Evolutionary conservation across 2,797 vertebrate genomes (phyloP), one percentile per base, ranked within the genome.

Genomic region (Melanotaenia boesemani): DNA sequence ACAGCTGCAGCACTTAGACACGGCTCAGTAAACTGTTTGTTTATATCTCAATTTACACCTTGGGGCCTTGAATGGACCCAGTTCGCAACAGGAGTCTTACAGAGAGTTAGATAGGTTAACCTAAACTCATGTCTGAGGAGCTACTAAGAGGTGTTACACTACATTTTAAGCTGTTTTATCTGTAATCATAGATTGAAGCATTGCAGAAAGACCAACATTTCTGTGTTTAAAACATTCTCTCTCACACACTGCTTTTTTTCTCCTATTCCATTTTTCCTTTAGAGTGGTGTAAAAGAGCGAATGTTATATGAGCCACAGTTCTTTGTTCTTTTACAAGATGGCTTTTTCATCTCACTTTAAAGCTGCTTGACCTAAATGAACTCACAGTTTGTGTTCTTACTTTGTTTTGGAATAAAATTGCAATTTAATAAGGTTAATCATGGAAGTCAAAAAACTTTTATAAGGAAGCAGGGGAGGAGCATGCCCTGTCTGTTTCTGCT

Each of bases 1-100:
- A 18, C 39, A 52, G 58, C 63, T 76, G 67, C 59, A 59, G 68
- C 9, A 5, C 66, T 63, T 74, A 70, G 63, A 81, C 70, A 65
- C 78, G 76, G 65, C 72, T 56, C 69, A 62, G 70, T 85, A 84
- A 84, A 79, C 69, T 76, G 78, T 87, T 91, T 88, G 84, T 89
- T 90, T 87, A 78, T 67, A 63, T 86, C 82, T 84, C 89, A 90
- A 55, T 89, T 89, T 90, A 85, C 84, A 81, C 79, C 70, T 75
- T 13, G 22, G 37, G 72, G 57, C 26, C 65, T 37, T 90, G 70
- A 92, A 90, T 85, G 72, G 72, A 36, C n/a, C 20, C 79, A 81
- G 66, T 90, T 78, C 87, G 74, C 54, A 50, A 34, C 34, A 71
- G 39, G 44, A 56, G 50, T 70, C 60, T 76, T 77, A 71, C 74